A percentile compares a stretch with the other conserved stretches of the same genome.
Evolutionary conservation across 2,888 invertebrate species (phyloP).

Genomic region (Megastigmus dorsalis): DNA sequence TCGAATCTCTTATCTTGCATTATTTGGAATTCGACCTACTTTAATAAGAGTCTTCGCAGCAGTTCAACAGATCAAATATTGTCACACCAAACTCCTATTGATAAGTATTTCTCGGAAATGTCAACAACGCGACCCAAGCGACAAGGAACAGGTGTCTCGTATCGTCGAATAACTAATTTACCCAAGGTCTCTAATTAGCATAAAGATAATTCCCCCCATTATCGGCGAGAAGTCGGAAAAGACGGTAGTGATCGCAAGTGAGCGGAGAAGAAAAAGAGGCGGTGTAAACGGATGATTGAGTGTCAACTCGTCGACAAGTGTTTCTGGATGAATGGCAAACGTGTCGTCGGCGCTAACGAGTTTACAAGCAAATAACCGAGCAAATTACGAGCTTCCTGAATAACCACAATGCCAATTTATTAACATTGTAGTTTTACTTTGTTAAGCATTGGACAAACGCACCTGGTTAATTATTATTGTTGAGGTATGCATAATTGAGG

Average conservation of each 20-base stretch:
- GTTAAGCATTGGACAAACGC: too few relatives aligned
- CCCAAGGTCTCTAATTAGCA: background rate
- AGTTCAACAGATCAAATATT: background rate
- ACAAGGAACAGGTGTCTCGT: too few relatives aligned
- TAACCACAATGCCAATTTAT: too few relatives aligned
- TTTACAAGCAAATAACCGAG: too few relatives aligned
- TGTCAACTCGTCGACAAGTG: background rate
- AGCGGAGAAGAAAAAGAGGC: background rate
- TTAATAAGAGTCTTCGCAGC: background rate
- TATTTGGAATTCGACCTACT: background rate
- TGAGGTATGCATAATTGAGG: too few relatives aligned
- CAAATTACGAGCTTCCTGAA: too few relatives aligned
- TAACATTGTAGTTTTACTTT: too few relatives aligned
- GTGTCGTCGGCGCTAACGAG: too few relatives aligned
- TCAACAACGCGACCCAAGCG: background rate
- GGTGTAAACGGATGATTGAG: background rate
- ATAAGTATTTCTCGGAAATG: background rate
- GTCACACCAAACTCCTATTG: background rate
- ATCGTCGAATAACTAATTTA: too few relatives aligned
- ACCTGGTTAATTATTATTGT: too few relatives aligned
- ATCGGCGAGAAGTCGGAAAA: background rate
- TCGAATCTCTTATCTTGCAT: too few relatives aligned
- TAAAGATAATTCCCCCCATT: background rate
- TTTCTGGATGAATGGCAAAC: too few relatives aligned
- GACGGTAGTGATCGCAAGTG: background rate